phyloP scores from a whole-genome alignment of 2,888 invertebrate genomes.

The Caenorhabditis sp. region DNA sequence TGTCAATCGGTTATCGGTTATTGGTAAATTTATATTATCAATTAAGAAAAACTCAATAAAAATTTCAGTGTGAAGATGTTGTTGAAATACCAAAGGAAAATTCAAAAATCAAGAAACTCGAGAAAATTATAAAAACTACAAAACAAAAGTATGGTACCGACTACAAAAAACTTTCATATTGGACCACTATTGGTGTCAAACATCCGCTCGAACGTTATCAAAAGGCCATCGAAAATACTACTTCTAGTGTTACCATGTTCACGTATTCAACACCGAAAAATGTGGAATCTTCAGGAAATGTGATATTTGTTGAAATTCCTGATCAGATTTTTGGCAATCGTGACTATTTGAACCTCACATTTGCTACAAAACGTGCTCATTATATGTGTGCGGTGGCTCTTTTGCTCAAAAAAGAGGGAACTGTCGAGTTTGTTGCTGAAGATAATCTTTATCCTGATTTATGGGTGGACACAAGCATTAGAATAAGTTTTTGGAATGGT shows the following conservation, averaged over 20 bases:
- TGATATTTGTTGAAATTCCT: conserved; percentile 30
- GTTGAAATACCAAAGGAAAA: background rate
- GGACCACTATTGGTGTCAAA: conserved; percentile 21
- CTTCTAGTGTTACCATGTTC: conserved; percentile 21
- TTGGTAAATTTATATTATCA: conserved; percentile 10
- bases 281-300: conserved; percentile 1
- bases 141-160: conserved; percentile 18
- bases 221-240: conserved; percentile 14
- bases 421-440: background rate
- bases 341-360: conserved; percentile 29
- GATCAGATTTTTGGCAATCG: conserved; percentile 29
- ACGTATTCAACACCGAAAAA: conserved; percentile 21
- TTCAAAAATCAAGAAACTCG: conserved; percentile 8
- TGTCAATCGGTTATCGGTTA: conserved; percentile 29
- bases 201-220: conserved; percentile 24
- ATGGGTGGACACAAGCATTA: background rate
- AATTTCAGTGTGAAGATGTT: conserved; percentile 28
- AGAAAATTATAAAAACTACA: conserved; percentile 9
- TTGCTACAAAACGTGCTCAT: conserved; percentile 30
- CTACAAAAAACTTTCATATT: conserved; percentile 35
- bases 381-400: conserved; percentile 16
- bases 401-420: conserved; percentile 8
- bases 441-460: conserved; percentile 3
- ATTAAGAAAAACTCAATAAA: background rate
- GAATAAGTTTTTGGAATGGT: conserved; percentile 10